Percentiles rank a stretch among this genome's conserved stretches.
These are phyloP conservation scores for Gambelia wislizenii DNA, from an alignment of 2,797 vertebrate species.

Conservation along the genomic window DNA sequence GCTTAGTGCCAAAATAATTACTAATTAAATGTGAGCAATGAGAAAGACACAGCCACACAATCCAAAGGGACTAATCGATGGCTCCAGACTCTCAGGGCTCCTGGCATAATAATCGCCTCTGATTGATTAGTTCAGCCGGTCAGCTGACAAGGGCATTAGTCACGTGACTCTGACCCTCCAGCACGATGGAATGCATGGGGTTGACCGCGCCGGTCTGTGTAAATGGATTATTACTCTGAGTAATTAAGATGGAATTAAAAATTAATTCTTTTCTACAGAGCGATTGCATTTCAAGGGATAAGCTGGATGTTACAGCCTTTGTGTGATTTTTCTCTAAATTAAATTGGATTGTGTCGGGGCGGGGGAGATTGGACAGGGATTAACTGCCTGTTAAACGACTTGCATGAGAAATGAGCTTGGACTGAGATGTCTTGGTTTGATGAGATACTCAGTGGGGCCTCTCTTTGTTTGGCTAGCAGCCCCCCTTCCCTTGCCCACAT, in stretches of 20 bases:
- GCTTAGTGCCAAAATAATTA: slow-evolving; percentile 12
- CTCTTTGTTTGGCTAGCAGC: not conserved
- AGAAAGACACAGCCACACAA: not conserved
- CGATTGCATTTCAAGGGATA: slow-evolving; percentile 70
- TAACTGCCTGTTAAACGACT: slow-evolving; percentile 19
- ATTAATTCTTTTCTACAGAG: slow-evolving; percentile 79
- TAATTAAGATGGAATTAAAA: slow-evolving; percentile 85
- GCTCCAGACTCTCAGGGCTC: slow-evolving; percentile 30
- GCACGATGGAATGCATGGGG: not conserved
- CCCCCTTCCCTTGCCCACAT: not conserved
- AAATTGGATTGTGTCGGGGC: slow-evolving; percentile 40
- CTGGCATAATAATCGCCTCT: slow-evolving; percentile 23
- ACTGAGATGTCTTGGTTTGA: slow-evolving; percentile 42
- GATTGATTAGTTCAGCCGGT: slow-evolving; percentile 32
- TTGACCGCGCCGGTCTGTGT: slow-evolving; percentile 52
- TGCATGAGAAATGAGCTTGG: slow-evolving; percentile 37
- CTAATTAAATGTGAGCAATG: slow-evolving; percentile 9
- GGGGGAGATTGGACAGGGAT: slow-evolving; percentile 34
- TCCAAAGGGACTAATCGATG: slow-evolving; percentile 21
- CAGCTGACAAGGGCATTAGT: slow-evolving; percentile 27
- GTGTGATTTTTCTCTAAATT: slow-evolving; percentile 67
- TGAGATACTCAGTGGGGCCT: slow-evolving; percentile 28
- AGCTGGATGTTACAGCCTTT: slow-evolving; percentile 67
- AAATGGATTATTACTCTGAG: slow-evolving; percentile 79
- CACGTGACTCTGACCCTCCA: not conserved